Percentiles rank a stretch among this genome's conserved stretches.
Evolutionary conservation across 1,140 invertebrate species (phyloP).

Genomic region (Cephus cinctus): DNA sequence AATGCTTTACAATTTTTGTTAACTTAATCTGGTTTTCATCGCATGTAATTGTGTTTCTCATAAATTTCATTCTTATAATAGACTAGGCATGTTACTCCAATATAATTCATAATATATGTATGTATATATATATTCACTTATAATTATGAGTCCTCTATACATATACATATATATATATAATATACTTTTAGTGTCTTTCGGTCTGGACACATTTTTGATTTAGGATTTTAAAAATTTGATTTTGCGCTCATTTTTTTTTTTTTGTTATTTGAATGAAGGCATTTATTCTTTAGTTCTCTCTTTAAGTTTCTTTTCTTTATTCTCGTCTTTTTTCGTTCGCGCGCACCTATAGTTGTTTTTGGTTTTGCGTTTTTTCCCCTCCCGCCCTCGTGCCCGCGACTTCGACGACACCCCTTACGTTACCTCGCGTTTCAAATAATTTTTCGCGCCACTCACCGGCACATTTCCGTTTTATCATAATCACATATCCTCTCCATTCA

Average conservation of each 20-base stretch:
- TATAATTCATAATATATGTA: slow-evolving; percentile 1
- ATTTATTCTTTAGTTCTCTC: background rate
- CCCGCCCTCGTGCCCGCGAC: too few species aligned
- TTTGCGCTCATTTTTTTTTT: slow-evolving; percentile 46
- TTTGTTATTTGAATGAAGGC: background rate
- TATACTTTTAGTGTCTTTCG: slow-evolving; percentile 3
- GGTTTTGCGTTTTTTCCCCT: background rate
- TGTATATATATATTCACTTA: slow-evolving; percentile 9
- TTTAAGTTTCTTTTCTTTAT: background rate
- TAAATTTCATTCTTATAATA: slow-evolving; percentile 1
- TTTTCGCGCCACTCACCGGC: too few species aligned
- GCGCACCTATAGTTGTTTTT: background rate
- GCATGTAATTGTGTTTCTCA: too few species aligned
- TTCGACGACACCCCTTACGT: too few species aligned
- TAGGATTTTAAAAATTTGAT: slow-evolving; percentile 47
- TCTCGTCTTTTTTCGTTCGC: background rate
- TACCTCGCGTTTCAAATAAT: too few species aligned
- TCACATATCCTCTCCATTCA: too few species aligned
- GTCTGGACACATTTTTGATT: slow-evolving; percentile 24
- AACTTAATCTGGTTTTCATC: too few species aligned
- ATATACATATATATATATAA: slow-evolving; percentile 6
- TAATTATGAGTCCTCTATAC: slow-evolving; percentile 10
- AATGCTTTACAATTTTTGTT: too few species aligned
- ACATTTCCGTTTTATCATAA: too few species aligned
- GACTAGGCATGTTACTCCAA: slow-evolving; percentile 1